A percentile compares a stretch with the other conserved stretches of the same genome.
phyloP scores from a whole-genome alignment of 2,113 vertebrate species.

The human (Homo sapiens) region GRCh38 chr1:43930501-43931000 shows the following conservation, averaged over 20 bases:
- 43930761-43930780: not conserved
- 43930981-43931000: not conserved
- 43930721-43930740: not conserved
- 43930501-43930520: conserved; percentile 60
- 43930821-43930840: conserved; percentile 25
- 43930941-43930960: not conserved
- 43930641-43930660: conserved; percentile 48
- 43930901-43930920: not conserved
- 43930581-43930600: conserved; percentile 84
- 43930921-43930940: not conserved
- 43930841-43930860: conserved; percentile 37
- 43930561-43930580: conserved; percentile 71
- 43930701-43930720: not conserved
- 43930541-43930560: conserved; percentile 75
- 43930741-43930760: not conserved
- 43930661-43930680: not conserved
- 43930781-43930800: conserved; percentile 51
- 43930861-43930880: conserved; percentile 34
- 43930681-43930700: not conserved
- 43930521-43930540: conserved; percentile 76
- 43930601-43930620: conserved; percentile 74
- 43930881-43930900: conserved; percentile 12
- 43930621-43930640: conserved; percentile 70
- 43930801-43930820: not conserved
- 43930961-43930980: not conserved